Base-by-base conservation (phyloP, 2,797 vertebrate genomes). In the Hydrolagus colliei region DNA sequence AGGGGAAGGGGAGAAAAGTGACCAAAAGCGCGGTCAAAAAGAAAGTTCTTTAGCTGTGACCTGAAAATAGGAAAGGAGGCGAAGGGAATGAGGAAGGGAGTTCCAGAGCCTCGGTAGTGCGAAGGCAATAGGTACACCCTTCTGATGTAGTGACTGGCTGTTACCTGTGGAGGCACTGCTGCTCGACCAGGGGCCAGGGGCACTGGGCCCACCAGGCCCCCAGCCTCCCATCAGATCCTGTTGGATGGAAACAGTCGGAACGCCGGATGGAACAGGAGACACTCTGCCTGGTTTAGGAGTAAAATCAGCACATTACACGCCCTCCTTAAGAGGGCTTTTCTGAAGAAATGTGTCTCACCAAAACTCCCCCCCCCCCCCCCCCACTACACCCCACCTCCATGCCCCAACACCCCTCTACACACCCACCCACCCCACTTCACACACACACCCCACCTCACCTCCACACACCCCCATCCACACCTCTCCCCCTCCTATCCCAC, bases 191-290 rank as follows among this genome's bases (percentile, higher is more conserved):
- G 32, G 14, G 18, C 63, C 18, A 20, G 79, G 27, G 67, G 27
- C 32, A n/a, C 12, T 71, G 35, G 79, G 20, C 10, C 63, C 67
- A 41, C 79, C 65, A 63, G 71, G 11, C 27, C 98, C 97, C 98
- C 98, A 98, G 4, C 94, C 93, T 89, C 95, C 91, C 89, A 94
- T 95, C 89, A 96, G 89, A 87, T 97, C 97, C 88, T 96, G 95
- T 87, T 98, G 97, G 90, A 99, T 96, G 89, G 96, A 97, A 89
- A 99, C 96, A 0, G 95, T 95, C 27, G 97, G 96, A 20, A 95
- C 95, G 89, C 92, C 89, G 0, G 96, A 95, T 59, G 96, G 96
- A 90, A 91, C 92, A 0, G 95, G 94, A 20, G 94, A 95, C 88
- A 92, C 93, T 86, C 92, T 93, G 87, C 93, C 94, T 95, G 85